phyloP scores from a whole-genome alignment of 2,797 vertebrate genomes.

The Remorina albescens region DNA sequence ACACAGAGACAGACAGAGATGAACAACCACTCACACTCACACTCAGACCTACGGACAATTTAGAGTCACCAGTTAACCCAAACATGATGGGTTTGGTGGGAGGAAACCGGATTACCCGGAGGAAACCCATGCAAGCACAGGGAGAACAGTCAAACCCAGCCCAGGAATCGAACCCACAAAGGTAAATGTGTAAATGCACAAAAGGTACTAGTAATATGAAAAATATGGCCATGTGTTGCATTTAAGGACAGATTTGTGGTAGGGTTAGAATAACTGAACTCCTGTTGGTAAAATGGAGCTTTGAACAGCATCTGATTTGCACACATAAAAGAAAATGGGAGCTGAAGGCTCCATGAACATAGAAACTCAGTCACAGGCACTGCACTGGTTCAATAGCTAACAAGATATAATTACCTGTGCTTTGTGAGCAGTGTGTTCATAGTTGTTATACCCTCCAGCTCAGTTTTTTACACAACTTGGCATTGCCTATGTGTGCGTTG shows the following conservation, averaged over 20 bases:
- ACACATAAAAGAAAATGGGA: not conserved
- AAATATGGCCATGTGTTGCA: not conserved
- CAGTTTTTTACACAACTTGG: slow-evolving; percentile 9
- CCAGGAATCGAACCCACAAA: too few species aligned
- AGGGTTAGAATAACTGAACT: not conserved
- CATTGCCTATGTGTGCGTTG: not conserved
- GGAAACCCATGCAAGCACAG: too few species aligned
- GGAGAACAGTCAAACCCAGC: too few species aligned
- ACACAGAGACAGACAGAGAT: too few species aligned
- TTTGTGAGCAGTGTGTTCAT: slow-evolving; percentile 1
- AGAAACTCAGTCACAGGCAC: not conserved
- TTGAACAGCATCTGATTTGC: slow-evolving; percentile 11
- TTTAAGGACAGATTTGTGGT: not conserved
- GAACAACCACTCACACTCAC: too few species aligned
- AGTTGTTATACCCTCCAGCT: slow-evolving; percentile 20
- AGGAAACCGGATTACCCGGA: too few species aligned
- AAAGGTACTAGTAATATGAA: too few species aligned
- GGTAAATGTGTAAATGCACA: too few species aligned
- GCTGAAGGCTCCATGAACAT: not conserved
- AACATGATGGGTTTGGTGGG: too few species aligned
- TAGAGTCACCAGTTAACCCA: too few species aligned
- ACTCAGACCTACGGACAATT: too few species aligned
- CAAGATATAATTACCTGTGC: slow-evolving; percentile 9
- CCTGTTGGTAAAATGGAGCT: not conserved
- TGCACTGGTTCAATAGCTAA: slow-evolving; percentile 5